Conservation (phyloP, 2,113 vertebrate genomes). For the Phrynosoma platyrhinos region DNA sequence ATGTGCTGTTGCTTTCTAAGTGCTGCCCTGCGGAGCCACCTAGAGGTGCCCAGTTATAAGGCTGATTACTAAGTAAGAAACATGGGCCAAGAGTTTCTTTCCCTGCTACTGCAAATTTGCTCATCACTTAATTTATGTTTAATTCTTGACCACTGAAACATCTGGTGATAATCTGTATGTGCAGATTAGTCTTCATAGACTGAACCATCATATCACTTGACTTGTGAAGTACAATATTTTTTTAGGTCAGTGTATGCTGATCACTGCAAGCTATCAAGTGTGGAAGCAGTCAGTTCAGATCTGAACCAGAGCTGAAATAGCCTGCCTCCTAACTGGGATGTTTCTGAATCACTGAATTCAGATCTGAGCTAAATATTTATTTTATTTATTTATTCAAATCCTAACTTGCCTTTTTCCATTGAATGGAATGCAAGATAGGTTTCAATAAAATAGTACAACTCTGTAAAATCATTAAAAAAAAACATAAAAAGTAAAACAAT, state of each 20-base stretch:
- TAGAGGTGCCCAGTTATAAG: not conserved
- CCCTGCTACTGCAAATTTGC: not conserved
- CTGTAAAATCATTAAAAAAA: too few relatives aligned
- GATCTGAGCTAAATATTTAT: not conserved
- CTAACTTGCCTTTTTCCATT: too few relatives aligned
- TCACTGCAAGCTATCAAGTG: not conserved
- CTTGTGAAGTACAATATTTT: not conserved
- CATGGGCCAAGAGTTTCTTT: not conserved
- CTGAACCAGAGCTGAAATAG: not conserved
- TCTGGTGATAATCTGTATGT: not conserved
- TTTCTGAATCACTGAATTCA: not conserved
- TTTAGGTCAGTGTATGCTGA: not conserved
- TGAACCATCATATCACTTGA: not conserved
- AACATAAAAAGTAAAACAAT: too few relatives aligned
- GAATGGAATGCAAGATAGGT: too few relatives aligned
- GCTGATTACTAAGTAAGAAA: not conserved
- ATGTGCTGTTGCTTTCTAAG: not conserved
- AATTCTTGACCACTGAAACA: not conserved
- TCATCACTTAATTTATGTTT: not conserved
- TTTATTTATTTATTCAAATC: too few relatives aligned
- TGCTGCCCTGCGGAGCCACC: constrained; percentile 1
- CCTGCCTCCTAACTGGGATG: not conserved
- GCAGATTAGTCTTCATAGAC: not conserved
- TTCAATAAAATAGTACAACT: too few relatives aligned
- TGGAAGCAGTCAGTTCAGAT: not conserved